Evolutionary conservation across 1,140 invertebrate genomes (phyloP).

Genomic region (Caerostris extrusa): DNA sequence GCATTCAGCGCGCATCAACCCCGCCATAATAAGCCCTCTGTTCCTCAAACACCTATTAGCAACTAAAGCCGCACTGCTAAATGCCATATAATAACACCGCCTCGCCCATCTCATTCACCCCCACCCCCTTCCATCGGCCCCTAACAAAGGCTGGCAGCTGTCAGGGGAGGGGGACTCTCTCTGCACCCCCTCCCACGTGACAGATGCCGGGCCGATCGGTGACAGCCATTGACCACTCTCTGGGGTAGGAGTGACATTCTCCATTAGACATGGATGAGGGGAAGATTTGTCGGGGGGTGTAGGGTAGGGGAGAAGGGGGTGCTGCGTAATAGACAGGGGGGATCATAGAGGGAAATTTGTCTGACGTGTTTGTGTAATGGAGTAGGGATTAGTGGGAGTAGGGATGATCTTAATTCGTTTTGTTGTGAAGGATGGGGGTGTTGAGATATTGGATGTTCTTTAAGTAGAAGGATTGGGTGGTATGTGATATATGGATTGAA

Average conservation of each 20-base stretch:
- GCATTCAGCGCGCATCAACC: background rate
- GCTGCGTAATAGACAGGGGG: slow-evolving; percentile 10
- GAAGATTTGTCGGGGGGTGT: background rate
- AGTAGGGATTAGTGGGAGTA: slow-evolving; percentile 28
- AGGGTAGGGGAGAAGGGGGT: background rate
- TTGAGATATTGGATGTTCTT: background rate
- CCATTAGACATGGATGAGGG: slow-evolving; percentile 60
- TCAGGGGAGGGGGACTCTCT: background rate
- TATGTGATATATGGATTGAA: too few species aligned
- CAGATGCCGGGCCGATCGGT: slow-evolving; percentile 35
- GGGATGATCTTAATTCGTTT: slow-evolving; percentile 46
- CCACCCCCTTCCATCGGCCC: background rate
- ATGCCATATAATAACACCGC: slow-evolving; percentile 60
- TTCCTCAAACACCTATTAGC: slow-evolving; percentile 50
- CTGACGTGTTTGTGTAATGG: slow-evolving; percentile 34
- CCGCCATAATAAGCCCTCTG: slow-evolving; percentile 44
- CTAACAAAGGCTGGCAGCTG: slow-evolving; percentile 50
- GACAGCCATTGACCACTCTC: slow-evolving; percentile 64
- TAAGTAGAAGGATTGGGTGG: background rate
- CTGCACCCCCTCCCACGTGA: background rate
- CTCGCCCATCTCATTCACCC: background rate
- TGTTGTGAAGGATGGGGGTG: background rate
- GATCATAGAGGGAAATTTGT: slow-evolving; percentile 33
- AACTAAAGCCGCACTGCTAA: slow-evolving; percentile 36
- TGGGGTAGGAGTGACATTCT: slow-evolving; percentile 49